phyloP scores from a whole-genome alignment of 2,113 vertebrate species.

The Cygnus buccinator region DNA sequence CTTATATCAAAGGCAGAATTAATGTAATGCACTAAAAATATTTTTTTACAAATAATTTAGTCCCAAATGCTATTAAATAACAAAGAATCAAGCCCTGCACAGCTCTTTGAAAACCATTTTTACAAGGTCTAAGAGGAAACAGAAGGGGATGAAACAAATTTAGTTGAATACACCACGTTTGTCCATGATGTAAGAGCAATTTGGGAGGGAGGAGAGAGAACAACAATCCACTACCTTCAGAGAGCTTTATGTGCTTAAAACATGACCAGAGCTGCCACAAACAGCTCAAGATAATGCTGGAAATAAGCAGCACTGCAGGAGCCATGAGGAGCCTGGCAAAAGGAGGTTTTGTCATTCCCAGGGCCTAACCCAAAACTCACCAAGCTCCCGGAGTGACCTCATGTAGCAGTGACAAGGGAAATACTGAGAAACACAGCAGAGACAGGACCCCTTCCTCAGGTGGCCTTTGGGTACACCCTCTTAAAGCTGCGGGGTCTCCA shows the following conservation, averaged over 20 bases:
- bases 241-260: background rate
- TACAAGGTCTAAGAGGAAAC: background rate
- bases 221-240: background rate
- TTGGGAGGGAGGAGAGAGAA: background rate
- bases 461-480: background rate
- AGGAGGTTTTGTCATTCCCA: background rate
- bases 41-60: background rate
- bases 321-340: background rate
- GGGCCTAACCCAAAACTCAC: background rate
- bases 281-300: background rate
- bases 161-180: background rate
- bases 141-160: background rate
- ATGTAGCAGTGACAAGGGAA: background rate
- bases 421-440: background rate
- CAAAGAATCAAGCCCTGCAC: background rate
- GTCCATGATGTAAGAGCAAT: background rate
- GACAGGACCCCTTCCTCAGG: background rate
- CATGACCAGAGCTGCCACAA: background rate
- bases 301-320: background rate
- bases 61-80: background rate
- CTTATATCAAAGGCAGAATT: background rate
- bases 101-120: background rate
- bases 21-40: background rate
- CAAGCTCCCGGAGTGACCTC: fast-evolving
- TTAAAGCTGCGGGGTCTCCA: background rate